Conservation (phyloP, 1,140 invertebrate genomes). For the Megathymus violae region DNA sequence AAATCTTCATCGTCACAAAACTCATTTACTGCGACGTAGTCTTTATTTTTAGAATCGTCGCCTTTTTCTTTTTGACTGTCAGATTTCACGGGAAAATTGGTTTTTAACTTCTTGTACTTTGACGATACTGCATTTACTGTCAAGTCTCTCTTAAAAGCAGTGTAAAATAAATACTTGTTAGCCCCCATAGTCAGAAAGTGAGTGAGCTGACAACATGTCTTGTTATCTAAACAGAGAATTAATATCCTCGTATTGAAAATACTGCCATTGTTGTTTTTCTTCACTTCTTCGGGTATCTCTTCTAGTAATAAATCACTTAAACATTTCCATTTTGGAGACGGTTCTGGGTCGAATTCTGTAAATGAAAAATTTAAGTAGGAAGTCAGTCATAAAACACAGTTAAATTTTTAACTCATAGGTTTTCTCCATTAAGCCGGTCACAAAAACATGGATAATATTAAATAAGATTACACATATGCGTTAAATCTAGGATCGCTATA, state of each 20-base stretch:
- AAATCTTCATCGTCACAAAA: conserved; percentile 60
- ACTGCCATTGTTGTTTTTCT: conserved; percentile 75
- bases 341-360: conserved; percentile 91
- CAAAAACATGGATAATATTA: too few species aligned
- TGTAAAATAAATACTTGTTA: conserved; percentile 85
- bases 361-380: too few species aligned
- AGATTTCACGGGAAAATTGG: conserved; percentile 50
- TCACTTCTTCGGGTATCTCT: conserved; percentile 90
- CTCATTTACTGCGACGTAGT: conserved; percentile 39
- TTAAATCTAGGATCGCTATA: too few species aligned
- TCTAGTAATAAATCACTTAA: conserved; percentile 90
- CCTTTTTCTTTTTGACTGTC: conserved; percentile 52
- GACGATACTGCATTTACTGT: conserved; percentile 83
- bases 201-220: conserved; percentile 92
- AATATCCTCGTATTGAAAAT: conserved; percentile 87
- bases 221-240: conserved; percentile 92
- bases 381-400: too few species aligned
- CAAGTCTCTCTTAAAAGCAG: conserved; percentile 84
- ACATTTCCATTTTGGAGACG: conserved; percentile 95
- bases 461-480: too few species aligned
- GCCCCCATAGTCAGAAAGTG: conserved; percentile 88
- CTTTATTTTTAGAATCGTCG: conserved; percentile 32
- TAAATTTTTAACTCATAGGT: too few species aligned
- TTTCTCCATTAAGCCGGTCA: too few species aligned
- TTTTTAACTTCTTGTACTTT: conserved; percentile 72